Percentiles rank a stretch among this genome's conserved stretches.
Evolutionary conservation across 2,888 invertebrate genomes (phyloP).

Genomic region (Zelleria hepariella): DNA sequence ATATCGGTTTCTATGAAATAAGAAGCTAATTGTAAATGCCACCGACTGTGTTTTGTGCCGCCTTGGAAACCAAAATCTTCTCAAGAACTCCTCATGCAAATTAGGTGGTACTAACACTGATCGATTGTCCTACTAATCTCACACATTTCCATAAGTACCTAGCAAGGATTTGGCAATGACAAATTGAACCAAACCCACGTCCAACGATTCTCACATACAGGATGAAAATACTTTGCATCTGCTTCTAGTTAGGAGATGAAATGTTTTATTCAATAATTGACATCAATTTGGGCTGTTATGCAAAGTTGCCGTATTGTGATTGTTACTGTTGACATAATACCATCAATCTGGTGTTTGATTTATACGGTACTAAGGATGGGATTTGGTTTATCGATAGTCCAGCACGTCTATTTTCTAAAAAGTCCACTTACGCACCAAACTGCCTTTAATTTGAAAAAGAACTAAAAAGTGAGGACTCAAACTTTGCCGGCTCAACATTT

Average conservation of each 20-base stretch:
- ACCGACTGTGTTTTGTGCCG: too few species aligned
- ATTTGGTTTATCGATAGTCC: constrained; percentile 7
- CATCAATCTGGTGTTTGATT: constrained; percentile 65
- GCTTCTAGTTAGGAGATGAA: constrained; percentile 30
- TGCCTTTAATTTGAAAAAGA: too few species aligned
- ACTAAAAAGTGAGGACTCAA: too few species aligned
- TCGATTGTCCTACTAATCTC: constrained; percentile 25
- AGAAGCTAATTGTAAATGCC: too few species aligned
- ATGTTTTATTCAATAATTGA: constrained; percentile 64
- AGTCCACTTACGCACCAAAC: too few species aligned
- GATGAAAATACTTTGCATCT: constrained; percentile 35
- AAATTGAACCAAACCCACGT: constrained; percentile 33
- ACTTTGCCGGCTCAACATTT: too few species aligned
- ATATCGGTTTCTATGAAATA: too few species aligned
- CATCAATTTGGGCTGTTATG: constrained; percentile 59
- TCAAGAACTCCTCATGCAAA: constrained; percentile 10
- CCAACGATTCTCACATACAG: constrained; percentile 45
- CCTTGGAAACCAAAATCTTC: background rate
- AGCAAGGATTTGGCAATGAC: constrained; percentile 51
- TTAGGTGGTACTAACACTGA: constrained; percentile 35
- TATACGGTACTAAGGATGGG: constrained; percentile 32
- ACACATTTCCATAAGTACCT: constrained; percentile 36
- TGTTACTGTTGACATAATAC: constrained; percentile 69
- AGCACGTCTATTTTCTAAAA: too few species aligned
- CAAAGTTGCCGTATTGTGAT: constrained; percentile 53